Evolutionary conservation across 2,888 invertebrate species (phyloP), one percentile per base, ranked within the genome.

Genomic region (Leucophenga maculata): DNA sequence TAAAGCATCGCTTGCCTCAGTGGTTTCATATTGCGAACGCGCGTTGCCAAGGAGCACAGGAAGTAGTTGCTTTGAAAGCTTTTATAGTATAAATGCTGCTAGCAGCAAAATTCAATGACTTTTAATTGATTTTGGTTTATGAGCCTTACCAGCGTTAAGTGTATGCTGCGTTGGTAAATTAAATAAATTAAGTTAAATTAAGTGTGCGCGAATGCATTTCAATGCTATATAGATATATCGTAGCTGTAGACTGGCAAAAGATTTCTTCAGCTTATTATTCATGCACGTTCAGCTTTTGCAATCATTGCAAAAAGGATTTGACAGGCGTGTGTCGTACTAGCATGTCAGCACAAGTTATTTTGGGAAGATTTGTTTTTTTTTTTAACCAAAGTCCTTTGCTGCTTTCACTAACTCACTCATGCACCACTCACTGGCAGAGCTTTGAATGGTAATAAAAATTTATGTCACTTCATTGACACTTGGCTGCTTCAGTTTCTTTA

Each of bases 361-460:
- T n/a, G n/a, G n/a, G 26, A 13, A 26, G 26, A 57, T 16, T 64
- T 46, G 20, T 22, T 22, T 46, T 22, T 46, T 46, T 18, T 20
- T 46, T 64, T 11, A 20, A 46, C 13, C 6, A 11, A 14, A 46
- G n/a, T 46, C 46, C 46, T 1, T 22, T 11, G 44, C 44, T 44
- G 13, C 60, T 62, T 62, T 44, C 60, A 62, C 60, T 39, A n/a
- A 46, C 39, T 39, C 60, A 60, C 18, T 60, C 39, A 60, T 8
- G 3, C 11, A 39, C 39, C 11, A 39, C 39, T 6, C 6, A 39
- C 9, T 39, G 1, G 3, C 39, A 39, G 39, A 11, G 46, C 48
- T 46, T 39, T 64, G 75, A 80, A 75, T 77, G 82, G 76, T 79
- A 80, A 83, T 80, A 83, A 74, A 80, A 80, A 75, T 83, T 80